A percentile compares a stretch with the other conserved stretches of the same genome.
Evolutionary conservation across 2,113 vertebrate genomes (phyloP).

Genomic region (Lepus europaeus): DNA sequence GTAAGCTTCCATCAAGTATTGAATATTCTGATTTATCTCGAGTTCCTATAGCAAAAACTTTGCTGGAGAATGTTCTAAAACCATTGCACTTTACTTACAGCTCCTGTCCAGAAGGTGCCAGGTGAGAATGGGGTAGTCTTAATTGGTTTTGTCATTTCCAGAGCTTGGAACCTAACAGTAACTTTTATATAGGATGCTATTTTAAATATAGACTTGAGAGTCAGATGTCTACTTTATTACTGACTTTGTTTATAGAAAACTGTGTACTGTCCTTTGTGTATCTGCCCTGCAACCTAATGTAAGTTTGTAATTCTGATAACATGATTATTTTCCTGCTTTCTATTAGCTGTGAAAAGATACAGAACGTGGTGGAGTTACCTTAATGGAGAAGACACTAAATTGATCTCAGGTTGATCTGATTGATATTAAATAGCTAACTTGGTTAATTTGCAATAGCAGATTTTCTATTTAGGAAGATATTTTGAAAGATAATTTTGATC

Average conservation of each 20-base stretch:
- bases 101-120: slow-evolving; percentile 95
- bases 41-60: slow-evolving; percentile 95
- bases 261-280: neutral
- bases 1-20: slow-evolving; percentile 96
- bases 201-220: neutral
- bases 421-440: neutral
- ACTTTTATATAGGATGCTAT: neutral
- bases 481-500: neutral
- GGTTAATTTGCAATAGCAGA: neutral
- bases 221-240: neutral
- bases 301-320: neutral
- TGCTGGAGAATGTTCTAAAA: slow-evolving; percentile 97
- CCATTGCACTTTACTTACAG: slow-evolving; percentile 99
- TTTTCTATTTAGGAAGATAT: neutral
- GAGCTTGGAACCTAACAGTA: neutral
- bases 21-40: slow-evolving; percentile 95
- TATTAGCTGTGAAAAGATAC: neutral
- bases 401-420: neutral
- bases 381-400: neutral
- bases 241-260: neutral
- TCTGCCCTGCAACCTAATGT: neutral
- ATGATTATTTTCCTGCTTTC: neutral
- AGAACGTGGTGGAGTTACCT: neutral
- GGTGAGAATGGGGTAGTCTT: slow-evolving; percentile 86
- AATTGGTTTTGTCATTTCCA: neutral